Percentiles rank a stretch among this genome's conserved stretches.
phyloP scores from a whole-genome alignment of 2,797 vertebrate species.

The Valencia hispanica region DNA sequence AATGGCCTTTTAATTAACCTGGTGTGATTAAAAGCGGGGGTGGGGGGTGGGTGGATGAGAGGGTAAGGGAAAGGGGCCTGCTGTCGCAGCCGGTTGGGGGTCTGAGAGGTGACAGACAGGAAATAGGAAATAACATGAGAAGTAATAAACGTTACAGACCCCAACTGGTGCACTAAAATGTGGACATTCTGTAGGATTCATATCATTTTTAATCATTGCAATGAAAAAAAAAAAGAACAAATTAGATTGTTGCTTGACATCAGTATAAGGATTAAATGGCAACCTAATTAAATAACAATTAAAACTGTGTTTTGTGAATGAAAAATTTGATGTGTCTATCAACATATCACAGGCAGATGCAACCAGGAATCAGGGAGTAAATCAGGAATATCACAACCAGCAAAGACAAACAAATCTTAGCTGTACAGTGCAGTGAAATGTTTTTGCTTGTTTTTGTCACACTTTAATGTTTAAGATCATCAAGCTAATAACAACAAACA shows the following conservation, averaged over 20 bases:
- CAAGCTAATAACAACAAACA: too few species aligned
- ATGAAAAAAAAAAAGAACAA: background rate
- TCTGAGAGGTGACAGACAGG: slow-evolving; percentile 60
- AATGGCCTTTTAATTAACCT: slow-evolving; percentile 88
- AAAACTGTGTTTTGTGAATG: background rate
- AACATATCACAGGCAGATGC: too few species aligned
- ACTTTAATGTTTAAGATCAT: too few species aligned
- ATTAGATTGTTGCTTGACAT: background rate
- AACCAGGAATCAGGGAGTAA: background rate
- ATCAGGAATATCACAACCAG: background rate
- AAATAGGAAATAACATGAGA: slow-evolving; percentile 57
- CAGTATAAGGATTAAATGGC: background rate
- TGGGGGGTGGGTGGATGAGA: slow-evolving; percentile 1
- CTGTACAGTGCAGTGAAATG: too few species aligned
- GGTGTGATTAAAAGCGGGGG: slow-evolving; percentile 82
- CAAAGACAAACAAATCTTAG: background rate
- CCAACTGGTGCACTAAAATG: slow-evolving; percentile 14
- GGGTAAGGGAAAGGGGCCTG: slow-evolving; percentile 32
- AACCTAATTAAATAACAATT: background rate
- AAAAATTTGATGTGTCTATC: background rate
- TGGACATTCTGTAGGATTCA: slow-evolving; percentile 6
- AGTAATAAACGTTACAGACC: slow-evolving; percentile 24
- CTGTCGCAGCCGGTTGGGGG: slow-evolving; percentile 44
- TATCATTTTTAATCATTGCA: background rate
- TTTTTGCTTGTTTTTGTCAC: too few species aligned